phyloP scores from a whole-genome alignment of 2,797 vertebrate species.

The Emydoidea blandingii region DNA sequence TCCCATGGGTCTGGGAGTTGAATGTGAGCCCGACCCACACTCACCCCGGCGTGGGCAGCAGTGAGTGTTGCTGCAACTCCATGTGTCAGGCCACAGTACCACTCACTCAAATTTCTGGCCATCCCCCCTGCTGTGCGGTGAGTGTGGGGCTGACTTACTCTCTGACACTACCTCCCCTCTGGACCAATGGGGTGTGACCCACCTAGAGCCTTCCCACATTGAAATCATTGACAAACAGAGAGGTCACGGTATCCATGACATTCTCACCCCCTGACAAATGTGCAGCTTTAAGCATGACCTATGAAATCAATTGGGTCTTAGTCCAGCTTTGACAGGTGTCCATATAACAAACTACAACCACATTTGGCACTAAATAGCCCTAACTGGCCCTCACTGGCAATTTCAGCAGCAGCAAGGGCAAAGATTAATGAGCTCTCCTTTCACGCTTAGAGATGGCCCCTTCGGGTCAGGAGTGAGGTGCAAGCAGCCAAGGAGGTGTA shows the following conservation, averaged over 20 bases:
- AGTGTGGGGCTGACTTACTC: too few species aligned
- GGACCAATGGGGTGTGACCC: too few species aligned
- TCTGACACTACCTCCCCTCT: too few species aligned
- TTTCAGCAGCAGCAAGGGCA: neutral
- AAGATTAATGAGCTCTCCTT: neutral
- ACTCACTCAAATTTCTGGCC: too few species aligned
- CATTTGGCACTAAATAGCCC: neutral
- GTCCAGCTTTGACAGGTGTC: neutral
- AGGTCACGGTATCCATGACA: too few species aligned
- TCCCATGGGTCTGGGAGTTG: too few species aligned
- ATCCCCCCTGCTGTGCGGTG: too few species aligned
- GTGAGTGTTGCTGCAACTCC: too few species aligned
- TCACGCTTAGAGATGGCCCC: neutral
- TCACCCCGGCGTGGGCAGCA: neutral
- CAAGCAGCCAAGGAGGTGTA: neutral
- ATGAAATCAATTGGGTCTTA: rapidly evolving
- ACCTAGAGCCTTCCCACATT: too few species aligned
- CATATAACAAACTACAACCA: rapidly evolving
- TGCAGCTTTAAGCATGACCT: neutral
- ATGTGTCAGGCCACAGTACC: too few species aligned
- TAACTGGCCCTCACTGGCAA: rapidly evolving
- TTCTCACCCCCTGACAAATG: too few species aligned
- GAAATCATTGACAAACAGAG: too few species aligned
- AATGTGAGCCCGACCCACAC: neutral
- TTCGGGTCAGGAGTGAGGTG: neutral